phyloP scores from a whole-genome alignment of 2,888 invertebrate species.

The Diarsia rubi region DNA sequence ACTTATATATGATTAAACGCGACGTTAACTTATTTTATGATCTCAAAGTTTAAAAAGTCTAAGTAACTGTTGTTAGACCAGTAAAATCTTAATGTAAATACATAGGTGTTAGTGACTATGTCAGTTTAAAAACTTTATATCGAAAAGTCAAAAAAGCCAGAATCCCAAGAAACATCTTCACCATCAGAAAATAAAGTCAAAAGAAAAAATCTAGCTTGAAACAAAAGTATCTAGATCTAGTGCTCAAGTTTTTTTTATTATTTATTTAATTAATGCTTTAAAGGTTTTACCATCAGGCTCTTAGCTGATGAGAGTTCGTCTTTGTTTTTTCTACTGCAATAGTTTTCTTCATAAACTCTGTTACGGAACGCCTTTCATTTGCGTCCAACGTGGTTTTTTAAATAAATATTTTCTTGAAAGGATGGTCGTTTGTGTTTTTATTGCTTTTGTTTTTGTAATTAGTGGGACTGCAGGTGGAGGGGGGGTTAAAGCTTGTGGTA shows the following conservation, averaged over 20 bases:
- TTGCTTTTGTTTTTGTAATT: slow-evolving; percentile 26
- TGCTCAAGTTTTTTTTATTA: slow-evolving; percentile 34
- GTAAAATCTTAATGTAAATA: not conserved
- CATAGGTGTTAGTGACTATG: not conserved
- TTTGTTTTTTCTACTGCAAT: slow-evolving; percentile 54
- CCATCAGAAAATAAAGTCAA: not conserved
- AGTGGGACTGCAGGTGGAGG: slow-evolving; percentile 2
- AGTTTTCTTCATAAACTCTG: slow-evolving; percentile 60
- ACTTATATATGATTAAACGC: not conserved
- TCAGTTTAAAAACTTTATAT: no score
- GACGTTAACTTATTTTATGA: not conserved
- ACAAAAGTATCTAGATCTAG: slow-evolving; percentile 19
- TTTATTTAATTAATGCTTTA: slow-evolving; percentile 50
- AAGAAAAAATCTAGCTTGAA: slow-evolving; percentile 9
- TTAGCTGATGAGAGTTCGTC: slow-evolving; percentile 68
- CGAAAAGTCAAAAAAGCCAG: no score
- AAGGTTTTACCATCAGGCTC: slow-evolving; percentile 55
- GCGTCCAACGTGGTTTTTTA: slow-evolving; percentile 27
- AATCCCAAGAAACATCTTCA: not conserved
- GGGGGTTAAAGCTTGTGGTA: not conserved
- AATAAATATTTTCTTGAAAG: slow-evolving; percentile 9
- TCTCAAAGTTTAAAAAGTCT: not conserved
- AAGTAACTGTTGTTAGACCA: not conserved
- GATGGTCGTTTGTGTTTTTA: not conserved
- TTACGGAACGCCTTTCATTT: slow-evolving; percentile 38